phyloP scores from a whole-genome alignment of 2,888 invertebrate species.

The Arrhopalites spinosus region DNA sequence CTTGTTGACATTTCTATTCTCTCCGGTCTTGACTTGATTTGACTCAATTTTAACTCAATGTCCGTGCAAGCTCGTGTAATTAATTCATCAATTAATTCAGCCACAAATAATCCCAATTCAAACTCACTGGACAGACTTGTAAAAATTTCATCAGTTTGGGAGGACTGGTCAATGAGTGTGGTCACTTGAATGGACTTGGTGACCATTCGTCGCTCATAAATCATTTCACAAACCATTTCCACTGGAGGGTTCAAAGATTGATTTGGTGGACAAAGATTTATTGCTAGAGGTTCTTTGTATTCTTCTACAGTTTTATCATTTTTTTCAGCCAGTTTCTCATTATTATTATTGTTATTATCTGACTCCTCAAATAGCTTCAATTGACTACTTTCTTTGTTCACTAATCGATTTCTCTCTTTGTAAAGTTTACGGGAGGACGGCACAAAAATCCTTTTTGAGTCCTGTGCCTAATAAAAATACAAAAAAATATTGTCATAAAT shows the following conservation, averaged over 20 bases:
- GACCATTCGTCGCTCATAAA: slow-evolving; percentile 1
- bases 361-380: too few species aligned
- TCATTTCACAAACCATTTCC: slow-evolving; percentile 11
- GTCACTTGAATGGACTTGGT: background rate
- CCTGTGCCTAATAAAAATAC: background rate
- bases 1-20: background rate
- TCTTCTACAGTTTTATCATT: too few species aligned
- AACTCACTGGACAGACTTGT: slow-evolving; percentile 21
- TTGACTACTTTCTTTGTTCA: too few species aligned
- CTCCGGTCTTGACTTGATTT: background rate
- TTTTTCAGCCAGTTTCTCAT: too few species aligned
- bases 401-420: too few species aligned
- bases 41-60: background rate
- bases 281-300: too few species aligned
- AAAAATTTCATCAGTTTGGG: slow-evolving; percentile 13
- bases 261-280: too few species aligned
- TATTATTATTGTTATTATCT: too few species aligned
- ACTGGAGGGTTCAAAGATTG: background rate
- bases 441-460: too few species aligned
- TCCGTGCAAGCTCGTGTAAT: background rate
- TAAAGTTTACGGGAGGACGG: too few species aligned
- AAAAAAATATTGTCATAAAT: background rate
- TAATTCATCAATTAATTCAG: slow-evolving; percentile 16
- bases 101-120: slow-evolving; percentile 22
- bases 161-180: slow-evolving; percentile 3